Evolutionary conservation across 2,888 invertebrate genomes (phyloP).

Genomic region (Drosophila birchii): DNA sequence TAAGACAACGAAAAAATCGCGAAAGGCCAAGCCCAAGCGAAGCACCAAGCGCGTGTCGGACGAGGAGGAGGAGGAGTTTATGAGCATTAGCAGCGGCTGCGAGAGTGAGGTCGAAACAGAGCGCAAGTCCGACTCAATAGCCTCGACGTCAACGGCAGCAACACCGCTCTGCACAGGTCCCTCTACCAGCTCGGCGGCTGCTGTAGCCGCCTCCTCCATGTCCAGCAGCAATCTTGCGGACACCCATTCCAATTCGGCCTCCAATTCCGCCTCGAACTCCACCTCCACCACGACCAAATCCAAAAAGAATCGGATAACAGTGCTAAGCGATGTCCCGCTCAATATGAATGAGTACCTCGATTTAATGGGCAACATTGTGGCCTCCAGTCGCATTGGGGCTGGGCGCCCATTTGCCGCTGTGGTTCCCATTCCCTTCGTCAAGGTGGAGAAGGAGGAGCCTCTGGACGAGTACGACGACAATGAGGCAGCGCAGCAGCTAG

Average conservation of each 20-base stretch:
- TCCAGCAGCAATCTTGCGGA: conserved; percentile 18
- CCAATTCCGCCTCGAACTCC: conserved; percentile 40
- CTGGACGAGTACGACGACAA: conserved; percentile 75
- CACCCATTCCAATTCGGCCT: conserved; percentile 44
- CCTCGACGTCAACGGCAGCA: background rate
- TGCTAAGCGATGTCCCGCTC: conserved; percentile 84
- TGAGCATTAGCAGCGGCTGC: conserved; percentile 73
- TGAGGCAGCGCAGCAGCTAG: conserved; percentile 23
- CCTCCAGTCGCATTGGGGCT: conserved; percentile 82
- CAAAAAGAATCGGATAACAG: conserved; percentile 82
- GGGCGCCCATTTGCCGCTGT: conserved; percentile 70
- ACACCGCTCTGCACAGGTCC: conserved; percentile 52
- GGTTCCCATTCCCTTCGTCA: conserved; percentile 79
- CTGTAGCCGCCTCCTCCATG: conserved; percentile 10
- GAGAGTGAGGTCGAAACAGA: conserved; percentile 51
- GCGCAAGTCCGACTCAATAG: conserved; percentile 15
- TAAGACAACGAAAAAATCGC: conserved; percentile 57
- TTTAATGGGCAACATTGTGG: conserved; percentile 84
- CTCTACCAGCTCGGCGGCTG: conserved; percentile 62
- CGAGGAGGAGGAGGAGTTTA: conserved; percentile 76
- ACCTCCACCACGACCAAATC: conserved; percentile 56
- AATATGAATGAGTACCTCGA: conserved; percentile 84
- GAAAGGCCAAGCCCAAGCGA: conserved; percentile 58
- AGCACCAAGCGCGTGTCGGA: conserved; percentile 49
- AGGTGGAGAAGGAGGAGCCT: conserved; percentile 83